phyloP scores from a whole-genome alignment of 2,797 vertebrate genomes.

The Enteromius viviparus region DNA sequence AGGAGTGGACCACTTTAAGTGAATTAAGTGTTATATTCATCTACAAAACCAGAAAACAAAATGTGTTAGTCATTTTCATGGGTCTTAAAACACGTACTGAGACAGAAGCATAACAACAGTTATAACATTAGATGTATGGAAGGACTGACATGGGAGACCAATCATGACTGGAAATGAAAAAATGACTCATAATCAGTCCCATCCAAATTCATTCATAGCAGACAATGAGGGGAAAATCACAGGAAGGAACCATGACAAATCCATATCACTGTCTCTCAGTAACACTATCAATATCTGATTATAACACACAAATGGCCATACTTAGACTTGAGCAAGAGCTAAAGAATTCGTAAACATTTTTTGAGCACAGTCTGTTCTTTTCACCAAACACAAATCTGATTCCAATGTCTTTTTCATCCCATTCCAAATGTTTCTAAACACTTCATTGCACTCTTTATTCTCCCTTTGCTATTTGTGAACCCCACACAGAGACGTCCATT shows the following conservation, averaged over 20 bases:
- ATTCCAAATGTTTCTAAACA: constrained; percentile 25
- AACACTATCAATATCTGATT: neutral
- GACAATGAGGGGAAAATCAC: neutral
- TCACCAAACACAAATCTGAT: constrained; percentile 12
- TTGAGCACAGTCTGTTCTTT: neutral
- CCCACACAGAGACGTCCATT: neutral
- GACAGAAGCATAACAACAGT: neutral
- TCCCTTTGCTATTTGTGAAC: neutral
- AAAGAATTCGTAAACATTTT: constrained; percentile 22
- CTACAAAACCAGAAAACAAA: neutral
- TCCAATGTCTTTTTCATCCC: neutral
- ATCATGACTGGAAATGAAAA: constrained; percentile 19
- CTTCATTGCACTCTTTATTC: neutral
- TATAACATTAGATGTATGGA: neutral
- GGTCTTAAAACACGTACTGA: neutral
- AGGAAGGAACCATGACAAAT: neutral
- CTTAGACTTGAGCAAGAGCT: constrained; percentile 2
- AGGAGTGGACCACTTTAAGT: neutral
- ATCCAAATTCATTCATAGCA: constrained; percentile 6
- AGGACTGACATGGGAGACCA: neutral
- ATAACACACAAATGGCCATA: neutral
- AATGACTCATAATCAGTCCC: constrained; percentile 21
- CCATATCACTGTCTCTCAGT: neutral
- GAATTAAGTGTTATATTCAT: neutral
- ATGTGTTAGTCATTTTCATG: neutral